Conservation (phyloP, 2,113 vertebrate genomes). For the Falco punctatus region DNA sequence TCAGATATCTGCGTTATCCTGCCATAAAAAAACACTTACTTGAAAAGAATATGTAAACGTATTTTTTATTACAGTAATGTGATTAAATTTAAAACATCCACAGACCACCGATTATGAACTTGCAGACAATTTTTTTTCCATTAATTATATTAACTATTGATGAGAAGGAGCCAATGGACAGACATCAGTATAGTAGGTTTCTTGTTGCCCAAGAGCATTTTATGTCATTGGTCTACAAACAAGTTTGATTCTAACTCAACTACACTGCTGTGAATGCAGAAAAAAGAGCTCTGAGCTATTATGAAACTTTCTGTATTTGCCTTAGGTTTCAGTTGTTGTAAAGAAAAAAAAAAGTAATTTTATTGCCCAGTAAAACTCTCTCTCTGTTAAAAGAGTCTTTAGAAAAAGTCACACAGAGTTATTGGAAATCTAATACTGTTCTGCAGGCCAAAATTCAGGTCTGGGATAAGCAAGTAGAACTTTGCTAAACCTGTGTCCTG, state of each 20-base stretch:
- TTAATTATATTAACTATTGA: neutral
- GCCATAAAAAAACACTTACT: neutral
- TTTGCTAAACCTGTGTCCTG: neutral
- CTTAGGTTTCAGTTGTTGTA: neutral
- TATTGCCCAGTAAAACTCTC: constrained; percentile 12
- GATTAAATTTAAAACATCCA: neutral
- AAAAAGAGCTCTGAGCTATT: neutral
- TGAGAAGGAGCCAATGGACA: neutral
- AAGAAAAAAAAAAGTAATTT: neutral
- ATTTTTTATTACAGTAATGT: neutral
- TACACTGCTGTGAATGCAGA: neutral
- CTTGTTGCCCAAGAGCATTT: neutral
- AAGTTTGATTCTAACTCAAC: neutral
- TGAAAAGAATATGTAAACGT: neutral
- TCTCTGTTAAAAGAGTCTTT: neutral
- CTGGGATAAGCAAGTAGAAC: neutral
- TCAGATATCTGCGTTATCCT: neutral
- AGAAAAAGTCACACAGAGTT: neutral
- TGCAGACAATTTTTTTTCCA: neutral
- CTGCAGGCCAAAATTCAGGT: neutral
- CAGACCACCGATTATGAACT: neutral
- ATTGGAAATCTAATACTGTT: neutral
- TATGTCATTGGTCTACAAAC: neutral
- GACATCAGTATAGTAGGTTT: neutral
- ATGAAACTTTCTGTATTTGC: neutral